Evolutionary conservation across 2,113 vertebrate species (phyloP).

Genomic region (Phaetusa simplex): DNA sequence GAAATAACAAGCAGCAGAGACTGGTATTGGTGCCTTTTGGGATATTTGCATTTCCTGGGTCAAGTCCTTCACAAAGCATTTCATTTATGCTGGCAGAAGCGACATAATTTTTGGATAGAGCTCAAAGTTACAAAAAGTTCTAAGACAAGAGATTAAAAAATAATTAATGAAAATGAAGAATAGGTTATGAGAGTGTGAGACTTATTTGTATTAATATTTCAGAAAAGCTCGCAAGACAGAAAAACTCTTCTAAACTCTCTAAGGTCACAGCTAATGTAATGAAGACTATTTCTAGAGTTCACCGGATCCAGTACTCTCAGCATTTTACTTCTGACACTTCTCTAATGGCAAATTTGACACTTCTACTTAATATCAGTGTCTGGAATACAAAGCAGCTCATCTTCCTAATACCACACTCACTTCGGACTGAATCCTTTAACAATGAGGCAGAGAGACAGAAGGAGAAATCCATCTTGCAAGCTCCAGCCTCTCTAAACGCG

Average conservation of each 20-base stretch:
- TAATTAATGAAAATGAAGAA: conserved; percentile 28
- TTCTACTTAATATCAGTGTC: neutral
- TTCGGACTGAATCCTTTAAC: conserved; percentile 32
- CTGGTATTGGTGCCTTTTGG: neutral
- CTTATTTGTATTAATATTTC: conserved; percentile 22
- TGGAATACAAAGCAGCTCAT: conserved; percentile 18
- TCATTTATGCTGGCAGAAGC: neutral
- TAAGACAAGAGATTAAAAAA: conserved; percentile 8
- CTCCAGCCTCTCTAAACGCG: conserved; percentile 59
- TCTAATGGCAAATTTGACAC: conserved; percentile 43
- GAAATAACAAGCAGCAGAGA: neutral
- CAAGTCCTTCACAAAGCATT: neutral
- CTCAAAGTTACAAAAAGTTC: neutral
- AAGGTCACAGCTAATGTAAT: conserved; percentile 37
- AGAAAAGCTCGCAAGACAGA: conserved; percentile 15
- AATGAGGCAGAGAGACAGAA: neutral
- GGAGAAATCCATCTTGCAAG: conserved; percentile 59
- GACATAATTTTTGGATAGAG: neutral
- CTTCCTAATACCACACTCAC: conserved; percentile 13
- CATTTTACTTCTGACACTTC: conserved; percentile 28
- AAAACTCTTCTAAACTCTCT: conserved; percentile 42
- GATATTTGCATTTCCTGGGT: neutral
- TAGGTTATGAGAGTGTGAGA: neutral
- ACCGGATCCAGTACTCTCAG: conserved; percentile 15
- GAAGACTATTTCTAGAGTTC: conserved; percentile 23